Base-by-base conservation (phyloP, 2,888 invertebrate species). In the Pristionchus arcanus region DNA sequence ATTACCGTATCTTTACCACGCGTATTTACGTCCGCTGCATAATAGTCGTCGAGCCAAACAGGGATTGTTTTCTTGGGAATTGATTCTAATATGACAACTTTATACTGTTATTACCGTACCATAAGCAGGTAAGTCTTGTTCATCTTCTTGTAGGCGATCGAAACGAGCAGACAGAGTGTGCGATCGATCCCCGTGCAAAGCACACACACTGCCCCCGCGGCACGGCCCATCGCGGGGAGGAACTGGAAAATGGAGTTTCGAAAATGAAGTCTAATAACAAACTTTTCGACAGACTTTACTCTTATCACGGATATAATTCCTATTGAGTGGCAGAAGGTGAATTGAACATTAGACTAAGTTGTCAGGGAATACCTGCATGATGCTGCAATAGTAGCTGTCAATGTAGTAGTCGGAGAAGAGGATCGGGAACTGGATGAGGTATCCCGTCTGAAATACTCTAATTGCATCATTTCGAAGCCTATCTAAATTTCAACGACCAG, bases 341-440 rank as follows among this genome's bases (percentile, higher is more conserved):
- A n/a, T n/a, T n/a, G n/a, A n/a, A n/a, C n/a, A n/a, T n/a, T n/a
- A n/a, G n/a, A n/a, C n/a, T n/a, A n/a, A n/a, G n/a, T n/a, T n/a
- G n/a, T n/a, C n/a, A n/a, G n/a, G n/a, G n/a, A n/a, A n/a, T n/a
- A 68, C 68, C 31, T 68, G 68, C 68, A 68, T 68, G 31, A 28
- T 16, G 19, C 31, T 68, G 34, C 68, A 68, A 16, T 68, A 68
- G 68, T 3, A 68, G 31, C 68, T 68, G 68, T 68, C 68, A 31
- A 68, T 68, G 68, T 68, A 68, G 63, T 63, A 63, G 63, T 63
- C 63, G 63, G 63, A 63, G 63, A 63, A 63, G n/a, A 63, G 63
- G 63, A 63, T 63, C 25, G 63, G 63, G n/a, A 63, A 63, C n/a
- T 63, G 63, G 63, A 63, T 63, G 63, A 63, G 31, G 68, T 68